Evolutionary conservation across 2,888 invertebrate species (phyloP).

Genomic region (Lasioglossum vierecki): DNA sequence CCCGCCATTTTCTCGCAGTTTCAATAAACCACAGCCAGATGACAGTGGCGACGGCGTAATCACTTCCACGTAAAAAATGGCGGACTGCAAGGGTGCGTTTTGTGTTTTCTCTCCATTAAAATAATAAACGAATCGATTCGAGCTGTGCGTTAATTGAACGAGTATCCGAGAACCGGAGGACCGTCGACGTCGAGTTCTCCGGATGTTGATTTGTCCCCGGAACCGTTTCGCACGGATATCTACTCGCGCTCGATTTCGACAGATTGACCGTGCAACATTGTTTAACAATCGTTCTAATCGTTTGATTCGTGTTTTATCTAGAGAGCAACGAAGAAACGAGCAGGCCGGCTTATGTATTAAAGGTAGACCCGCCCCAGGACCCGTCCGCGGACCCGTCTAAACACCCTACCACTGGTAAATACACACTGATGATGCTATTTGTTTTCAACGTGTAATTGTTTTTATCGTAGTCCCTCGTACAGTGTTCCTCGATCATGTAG

Average conservation of each 20-base stretch:
- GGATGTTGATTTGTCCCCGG: neutral
- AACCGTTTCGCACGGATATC: neutral
- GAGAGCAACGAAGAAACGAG: conserved; percentile 76
- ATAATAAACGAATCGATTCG: conserved; percentile 66
- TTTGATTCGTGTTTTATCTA: conserved; percentile 65
- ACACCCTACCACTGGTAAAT: conserved; percentile 78
- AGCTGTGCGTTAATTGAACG: conserved; percentile 30
- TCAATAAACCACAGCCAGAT: conserved; percentile 29
- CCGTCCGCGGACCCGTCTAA: conserved; percentile 69
- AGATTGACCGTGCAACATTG: conserved; percentile 39
- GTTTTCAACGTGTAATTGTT: neutral
- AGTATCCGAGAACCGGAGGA: conserved; percentile 10
- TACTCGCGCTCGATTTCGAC: conserved; percentile 18
- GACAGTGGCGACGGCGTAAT: conserved; percentile 33
- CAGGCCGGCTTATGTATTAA: conserved; percentile 76
- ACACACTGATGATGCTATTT: conserved; percentile 15
- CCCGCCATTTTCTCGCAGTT: conserved; percentile 26
- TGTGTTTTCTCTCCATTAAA: conserved; percentile 66
- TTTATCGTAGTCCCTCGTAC: neutral
- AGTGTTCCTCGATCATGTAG: neutral
- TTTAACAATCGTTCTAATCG: conserved; percentile 54
- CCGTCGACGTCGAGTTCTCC: neutral
- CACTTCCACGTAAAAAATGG: conserved; percentile 75
- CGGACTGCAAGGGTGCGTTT: conserved; percentile 82
- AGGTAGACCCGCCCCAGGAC: conserved; percentile 78